Evolutionary conservation across 2,113 vertebrate species (phyloP).

Genomic region (Suricata suricatta): DNA sequence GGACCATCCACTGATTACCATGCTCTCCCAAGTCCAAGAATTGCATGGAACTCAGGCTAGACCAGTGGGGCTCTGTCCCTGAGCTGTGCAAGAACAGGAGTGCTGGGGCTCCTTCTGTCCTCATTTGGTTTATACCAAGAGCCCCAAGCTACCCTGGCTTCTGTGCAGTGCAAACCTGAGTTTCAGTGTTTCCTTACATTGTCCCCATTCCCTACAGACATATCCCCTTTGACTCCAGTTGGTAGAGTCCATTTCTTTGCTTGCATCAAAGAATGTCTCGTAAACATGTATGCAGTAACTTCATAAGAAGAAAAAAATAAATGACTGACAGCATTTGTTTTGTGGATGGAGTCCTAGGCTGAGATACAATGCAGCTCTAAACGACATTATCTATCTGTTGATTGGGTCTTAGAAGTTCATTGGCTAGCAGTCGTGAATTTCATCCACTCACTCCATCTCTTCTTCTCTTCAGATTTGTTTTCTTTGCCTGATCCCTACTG

Average conservation of each 20-base stretch:
- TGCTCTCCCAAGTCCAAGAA: background rate
- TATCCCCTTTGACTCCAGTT: background rate
- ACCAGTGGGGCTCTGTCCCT: background rate
- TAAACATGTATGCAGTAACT: background rate
- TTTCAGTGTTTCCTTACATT: background rate
- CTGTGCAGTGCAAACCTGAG: background rate
- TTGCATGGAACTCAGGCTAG: background rate
- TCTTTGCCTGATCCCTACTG: background rate
- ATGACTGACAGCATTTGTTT: background rate
- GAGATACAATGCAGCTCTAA: background rate
- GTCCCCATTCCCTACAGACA: background rate
- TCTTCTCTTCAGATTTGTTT: background rate
- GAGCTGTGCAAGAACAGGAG: background rate
- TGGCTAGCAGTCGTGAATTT: background rate
- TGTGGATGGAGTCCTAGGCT: background rate
- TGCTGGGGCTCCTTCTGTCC: background rate
- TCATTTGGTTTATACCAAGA: background rate
- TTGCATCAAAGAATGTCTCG: background rate
- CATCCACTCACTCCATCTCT: background rate
- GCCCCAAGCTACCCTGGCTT: background rate
- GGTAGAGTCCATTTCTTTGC: background rate
- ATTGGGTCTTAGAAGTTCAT: background rate
- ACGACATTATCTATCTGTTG: background rate
- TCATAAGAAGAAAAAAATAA: constrained; percentile 9
- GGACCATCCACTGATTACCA: background rate